Evolutionary conservation across 2,888 invertebrate genomes (phyloP), one percentile per base, ranked within the genome.

Genomic region (Cheilosia pagana): DNA sequence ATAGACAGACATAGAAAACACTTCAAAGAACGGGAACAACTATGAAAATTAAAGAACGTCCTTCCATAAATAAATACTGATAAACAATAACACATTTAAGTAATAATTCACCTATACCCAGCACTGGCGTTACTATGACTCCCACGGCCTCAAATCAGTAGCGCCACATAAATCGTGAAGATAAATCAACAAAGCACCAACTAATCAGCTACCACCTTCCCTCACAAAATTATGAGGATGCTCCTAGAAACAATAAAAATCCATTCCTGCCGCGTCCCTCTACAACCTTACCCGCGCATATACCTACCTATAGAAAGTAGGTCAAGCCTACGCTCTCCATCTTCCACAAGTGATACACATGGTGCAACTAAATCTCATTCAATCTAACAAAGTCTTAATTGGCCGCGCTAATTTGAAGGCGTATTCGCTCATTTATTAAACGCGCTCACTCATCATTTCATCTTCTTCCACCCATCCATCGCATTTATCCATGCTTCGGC

Each of bases 341-440:
- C 21, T 23, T 53, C 28, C 2, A 5, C 41, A 41, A 5, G n/a
- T 50, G 50, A 19, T 39, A 31, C 39, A 62, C 39, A 62, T 28
- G 19, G 16, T 41, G 16, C 19, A 35, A 16, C 41, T 12, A 50
- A 52, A 23, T 23, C 16, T 41, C 35, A n/a, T 71, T 50, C n/a
- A 71, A 50, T 43, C 50, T 48, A 52, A 28, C 28, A 14, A 10
- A 59, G 28, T 63, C 48, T 75, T 59, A 75, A 83, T 83, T 83
- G 74, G 28, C 28, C 2, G 8, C 41, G 52, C 63, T 74, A 74
- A 78, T 68, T 68, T 41, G 41, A 60, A 74, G 74, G 74, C 52
- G 68, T 72, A 67, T 43, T 78, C 16, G 39, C 60, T 65, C 67
- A 57, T 75, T 79, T 74, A 79, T 65, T 68, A 63, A 50, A 79